Evolutionary conservation across 2,113 vertebrate genomes (phyloP).

Genomic region (Leuciscus idus): DNA sequence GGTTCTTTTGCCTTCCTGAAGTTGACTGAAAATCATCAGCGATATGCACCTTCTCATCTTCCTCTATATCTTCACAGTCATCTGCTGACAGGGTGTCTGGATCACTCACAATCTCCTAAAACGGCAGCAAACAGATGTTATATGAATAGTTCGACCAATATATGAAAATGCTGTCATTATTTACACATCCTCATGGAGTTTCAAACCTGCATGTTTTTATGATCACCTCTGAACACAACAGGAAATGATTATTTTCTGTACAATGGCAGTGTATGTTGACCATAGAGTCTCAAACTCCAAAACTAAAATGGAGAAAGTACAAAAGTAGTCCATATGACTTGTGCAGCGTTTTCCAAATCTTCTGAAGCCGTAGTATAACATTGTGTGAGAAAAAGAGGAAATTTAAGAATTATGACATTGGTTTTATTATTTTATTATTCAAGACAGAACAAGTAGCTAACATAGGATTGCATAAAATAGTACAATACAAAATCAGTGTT

Average conservation of each 20-base stretch:
- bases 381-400: no score
- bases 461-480: no score
- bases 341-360: no score
- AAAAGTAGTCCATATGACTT: no score
- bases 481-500: no score
- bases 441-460: background rate
- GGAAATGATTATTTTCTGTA: no score
- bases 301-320: no score
- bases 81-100: background rate
- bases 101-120: slow-evolving; percentile 9
- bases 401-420: no score
- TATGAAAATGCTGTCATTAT: background rate
- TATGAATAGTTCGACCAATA: background rate
- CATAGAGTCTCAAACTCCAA: no score
- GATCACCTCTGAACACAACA: no score
- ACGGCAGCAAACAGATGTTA: background rate
- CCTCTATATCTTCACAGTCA: background rate
- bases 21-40: background rate
- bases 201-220: background rate
- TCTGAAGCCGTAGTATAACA: no score
- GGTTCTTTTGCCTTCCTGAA: slow-evolving; percentile 9
- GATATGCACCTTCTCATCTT: background rate
- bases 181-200: background rate
- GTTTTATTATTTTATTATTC: no score
- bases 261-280: background rate